phyloP scores from a whole-genome alignment of 2,888 invertebrate genomes.

The Tetheella fluctuosa region DNA sequence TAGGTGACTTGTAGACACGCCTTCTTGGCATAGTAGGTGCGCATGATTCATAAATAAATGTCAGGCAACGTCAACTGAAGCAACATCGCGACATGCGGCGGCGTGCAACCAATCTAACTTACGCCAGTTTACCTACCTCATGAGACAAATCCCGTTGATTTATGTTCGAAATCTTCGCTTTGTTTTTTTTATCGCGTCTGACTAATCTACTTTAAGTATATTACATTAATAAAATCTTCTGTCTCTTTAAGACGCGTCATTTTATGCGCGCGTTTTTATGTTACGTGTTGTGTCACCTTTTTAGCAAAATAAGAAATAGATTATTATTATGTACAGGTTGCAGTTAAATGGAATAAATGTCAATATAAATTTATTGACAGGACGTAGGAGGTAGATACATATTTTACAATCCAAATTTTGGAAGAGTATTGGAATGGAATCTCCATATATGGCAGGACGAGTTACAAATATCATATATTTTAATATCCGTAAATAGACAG shows the following conservation, averaged over 20 bases:
- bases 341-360: not conserved
- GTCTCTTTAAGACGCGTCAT: not conserved
- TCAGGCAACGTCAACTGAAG: conserved; percentile 27
- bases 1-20: conserved; percentile 39
- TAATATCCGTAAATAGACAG: not conserved
- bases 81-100: conserved; percentile 21
- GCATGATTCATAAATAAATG: conserved; percentile 49
- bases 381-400: not conserved
- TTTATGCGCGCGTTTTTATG: not conserved
- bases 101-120: conserved; percentile 12
- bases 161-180: conserved; percentile 1
- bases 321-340: not conserved
- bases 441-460: not conserved
- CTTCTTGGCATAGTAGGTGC: conserved; percentile 44
- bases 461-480: not conserved
- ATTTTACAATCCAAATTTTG: not conserved
- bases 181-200: conserved; percentile 15
- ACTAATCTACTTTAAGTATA: conserved; percentile 11
- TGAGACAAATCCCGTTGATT: conserved; percentile 18
- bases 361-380: not conserved
- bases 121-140: conserved; percentile 24
- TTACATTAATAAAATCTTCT: conserved; percentile 9
- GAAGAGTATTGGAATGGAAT: not conserved
- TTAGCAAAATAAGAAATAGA: not conserved
- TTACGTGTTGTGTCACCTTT: not conserved